These are phyloP conservation scores for Drosophila lacicola DNA, from an alignment of 2,888 invertebrate genomes.

Conservation along the genomic window DNA sequence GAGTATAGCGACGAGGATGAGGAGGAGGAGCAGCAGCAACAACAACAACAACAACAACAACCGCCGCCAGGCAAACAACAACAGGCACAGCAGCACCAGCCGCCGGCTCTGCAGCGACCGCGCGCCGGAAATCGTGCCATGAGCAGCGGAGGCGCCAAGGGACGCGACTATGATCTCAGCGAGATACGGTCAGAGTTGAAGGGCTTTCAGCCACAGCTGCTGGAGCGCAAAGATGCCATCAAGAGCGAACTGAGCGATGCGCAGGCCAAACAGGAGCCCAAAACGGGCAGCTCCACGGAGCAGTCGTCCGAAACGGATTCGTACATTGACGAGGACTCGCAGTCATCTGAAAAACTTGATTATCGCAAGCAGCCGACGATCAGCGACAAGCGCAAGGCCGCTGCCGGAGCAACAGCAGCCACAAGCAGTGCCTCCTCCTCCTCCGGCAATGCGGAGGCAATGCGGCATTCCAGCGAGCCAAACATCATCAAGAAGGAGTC, in stretches of 20 bases:
- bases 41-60: neutral
- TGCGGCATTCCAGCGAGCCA: constrained; percentile 47
- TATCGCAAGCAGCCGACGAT: constrained; percentile 55
- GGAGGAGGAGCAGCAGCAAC: constrained; percentile 66
- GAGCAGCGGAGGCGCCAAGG: constrained; percentile 84
- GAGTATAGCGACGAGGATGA: constrained; percentile 86
- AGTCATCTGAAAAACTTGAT: constrained; percentile 83
- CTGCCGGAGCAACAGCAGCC: constrained; percentile 29
- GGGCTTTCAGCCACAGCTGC: constrained; percentile 87
- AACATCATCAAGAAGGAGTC: constrained; percentile 49
- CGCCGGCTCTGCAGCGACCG: constrained; percentile 28
- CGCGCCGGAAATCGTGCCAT: constrained; percentile 59
- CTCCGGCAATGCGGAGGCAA: constrained; percentile 67
- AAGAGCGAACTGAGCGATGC: constrained; percentile 59
- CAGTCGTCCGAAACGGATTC: constrained; percentile 84
- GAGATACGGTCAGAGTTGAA: constrained; percentile 94
- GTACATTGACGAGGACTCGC: constrained; percentile 84
- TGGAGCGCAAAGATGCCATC: constrained; percentile 57
- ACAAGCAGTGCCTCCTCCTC: constrained; percentile 13
- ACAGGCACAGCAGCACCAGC: constrained; percentile 3
- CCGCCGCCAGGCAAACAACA: constrained; percentile 45
- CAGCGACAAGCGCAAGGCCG: constrained; percentile 65
- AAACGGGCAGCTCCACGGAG: constrained; percentile 82
- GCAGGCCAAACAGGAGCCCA: constrained; percentile 65
- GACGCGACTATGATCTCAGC: constrained; percentile 92